A percentile compares a stretch with the other conserved stretches of the same genome.
phyloP scores from a whole-genome alignment of 2,113 vertebrate species.

The Mus pahari region DNA sequence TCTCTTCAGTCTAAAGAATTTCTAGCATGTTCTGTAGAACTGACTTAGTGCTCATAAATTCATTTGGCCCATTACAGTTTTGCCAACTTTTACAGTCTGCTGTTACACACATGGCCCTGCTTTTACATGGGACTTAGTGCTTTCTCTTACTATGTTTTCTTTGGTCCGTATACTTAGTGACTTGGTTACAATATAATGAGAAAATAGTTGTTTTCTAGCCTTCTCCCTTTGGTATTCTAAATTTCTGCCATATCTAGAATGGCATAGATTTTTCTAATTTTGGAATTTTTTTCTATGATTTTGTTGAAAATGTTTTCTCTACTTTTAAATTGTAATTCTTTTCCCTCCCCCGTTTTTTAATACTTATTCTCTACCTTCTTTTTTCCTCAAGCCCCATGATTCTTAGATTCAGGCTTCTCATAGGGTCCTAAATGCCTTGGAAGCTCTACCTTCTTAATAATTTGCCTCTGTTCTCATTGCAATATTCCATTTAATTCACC shows the following conservation, averaged over 20 bases:
- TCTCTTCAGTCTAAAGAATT: neutral
- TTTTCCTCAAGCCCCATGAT: too few relatives aligned
- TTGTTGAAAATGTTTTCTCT: neutral
- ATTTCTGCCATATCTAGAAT: neutral
- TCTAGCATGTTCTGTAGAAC: neutral
- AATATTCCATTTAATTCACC: too few relatives aligned
- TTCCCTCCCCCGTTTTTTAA: too few relatives aligned
- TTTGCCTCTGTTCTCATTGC: too few relatives aligned
- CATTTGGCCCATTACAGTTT: neutral
- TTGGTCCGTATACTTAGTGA: neutral
- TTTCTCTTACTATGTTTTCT: neutral
- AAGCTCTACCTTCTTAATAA: neutral
- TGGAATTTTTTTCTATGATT: neutral
- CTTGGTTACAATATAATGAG: neutral
- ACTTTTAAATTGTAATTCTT: neutral
- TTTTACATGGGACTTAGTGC: neutral
- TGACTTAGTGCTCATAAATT: neutral
- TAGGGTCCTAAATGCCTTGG: neutral
- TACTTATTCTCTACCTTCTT: neutral
- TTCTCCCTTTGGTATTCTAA: too few relatives aligned
- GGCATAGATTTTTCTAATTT: neutral
- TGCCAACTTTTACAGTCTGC: neutral
- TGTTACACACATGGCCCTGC: neutral
- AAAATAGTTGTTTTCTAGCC: too few relatives aligned
- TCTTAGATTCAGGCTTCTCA: neutral